phyloP scores from a whole-genome alignment of 1,140 invertebrate genomes.

The Neelides sp. region DNA sequence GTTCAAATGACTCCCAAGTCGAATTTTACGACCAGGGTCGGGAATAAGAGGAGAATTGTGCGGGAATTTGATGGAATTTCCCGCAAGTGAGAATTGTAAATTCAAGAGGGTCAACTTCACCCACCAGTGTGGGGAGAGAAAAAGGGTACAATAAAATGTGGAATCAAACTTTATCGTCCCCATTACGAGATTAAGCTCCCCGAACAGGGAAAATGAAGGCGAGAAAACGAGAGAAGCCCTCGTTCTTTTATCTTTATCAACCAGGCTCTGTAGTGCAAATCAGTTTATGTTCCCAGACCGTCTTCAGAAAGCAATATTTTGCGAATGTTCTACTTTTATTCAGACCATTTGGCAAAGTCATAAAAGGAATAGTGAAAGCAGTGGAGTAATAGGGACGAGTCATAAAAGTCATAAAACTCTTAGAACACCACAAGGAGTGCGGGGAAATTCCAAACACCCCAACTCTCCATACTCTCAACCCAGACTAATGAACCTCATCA shows the following conservation, averaged over 20 bases:
- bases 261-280: slow-evolving; percentile 18
- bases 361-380: slow-evolving; percentile 21
- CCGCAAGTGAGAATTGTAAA: not conserved
- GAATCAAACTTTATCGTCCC: slow-evolving; percentile 28
- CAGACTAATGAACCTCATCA: too few relatives aligned
- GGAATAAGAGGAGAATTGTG: too few relatives aligned
- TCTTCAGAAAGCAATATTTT: slow-evolving; percentile 28
- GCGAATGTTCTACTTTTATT: slow-evolving; percentile 31
- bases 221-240: not conserved
- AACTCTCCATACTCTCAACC: too few relatives aligned
- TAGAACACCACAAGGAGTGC: too few relatives aligned
- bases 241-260: not conserved
- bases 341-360: slow-evolving; percentile 28
- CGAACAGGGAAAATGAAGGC: slow-evolving; percentile 8
- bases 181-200: slow-evolving; percentile 27
- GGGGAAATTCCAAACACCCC: too few relatives aligned
- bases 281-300: slow-evolving; percentile 25
- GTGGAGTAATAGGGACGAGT: too few relatives aligned
- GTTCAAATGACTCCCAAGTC: too few relatives aligned
- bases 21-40: too few relatives aligned
- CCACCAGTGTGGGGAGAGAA: too few relatives aligned
- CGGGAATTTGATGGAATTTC: too few relatives aligned
- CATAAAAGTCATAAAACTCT: too few relatives aligned
- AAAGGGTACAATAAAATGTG: slow-evolving; percentile 24
- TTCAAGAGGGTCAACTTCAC: too few relatives aligned